A percentile compares a stretch with the other conserved stretches of the same genome.
phyloP scores from a whole-genome alignment of 2,888 invertebrate species.

The Agrochola circellaris region DNA sequence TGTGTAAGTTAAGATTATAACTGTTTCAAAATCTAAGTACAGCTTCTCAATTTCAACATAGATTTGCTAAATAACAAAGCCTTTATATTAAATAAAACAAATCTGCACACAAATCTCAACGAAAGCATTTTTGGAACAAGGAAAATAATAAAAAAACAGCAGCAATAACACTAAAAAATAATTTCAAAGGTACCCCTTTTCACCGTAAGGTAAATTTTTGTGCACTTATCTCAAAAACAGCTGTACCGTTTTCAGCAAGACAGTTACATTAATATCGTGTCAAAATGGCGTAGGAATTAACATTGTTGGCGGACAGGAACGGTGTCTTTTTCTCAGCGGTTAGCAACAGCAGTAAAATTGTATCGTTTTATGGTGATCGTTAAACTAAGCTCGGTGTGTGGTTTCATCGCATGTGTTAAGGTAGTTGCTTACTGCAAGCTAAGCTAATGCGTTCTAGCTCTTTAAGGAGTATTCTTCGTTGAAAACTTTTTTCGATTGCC shows the following conservation, averaged over 20 bases:
- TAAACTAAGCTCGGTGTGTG: constrained; percentile 81
- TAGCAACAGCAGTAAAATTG: constrained; percentile 78
- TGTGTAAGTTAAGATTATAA: no score
- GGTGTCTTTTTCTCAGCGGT: constrained; percentile 64
- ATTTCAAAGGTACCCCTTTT: constrained; percentile 41
- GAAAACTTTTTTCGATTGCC: constrained; percentile 1
- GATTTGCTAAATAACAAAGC: constrained; percentile 12
- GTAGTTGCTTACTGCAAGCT: constrained; percentile 41
- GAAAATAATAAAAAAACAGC: constrained; percentile 44
- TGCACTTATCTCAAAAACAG: constrained; percentile 51
- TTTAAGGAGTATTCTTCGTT: background rate
- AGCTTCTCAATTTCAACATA: background rate
- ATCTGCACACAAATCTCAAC: constrained; percentile 21
- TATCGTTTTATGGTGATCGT: constrained; percentile 83
- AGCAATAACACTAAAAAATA: constrained; percentile 54
- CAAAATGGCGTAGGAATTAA: constrained; percentile 50
- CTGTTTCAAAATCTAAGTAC: background rate
- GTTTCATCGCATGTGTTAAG: constrained; percentile 73
- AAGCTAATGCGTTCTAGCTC: constrained; percentile 12
- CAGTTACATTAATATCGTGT: constrained; percentile 47
- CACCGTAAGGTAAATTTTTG: constrained; percentile 37
- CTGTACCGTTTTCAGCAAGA: constrained; percentile 37
- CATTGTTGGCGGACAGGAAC: constrained; percentile 56
- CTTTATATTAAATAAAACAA: constrained; percentile 34
- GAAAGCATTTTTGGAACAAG: constrained; percentile 32